phyloP scores from a whole-genome alignment of 1,140 invertebrate species.

The Tetragnatha versicolor region DNA sequence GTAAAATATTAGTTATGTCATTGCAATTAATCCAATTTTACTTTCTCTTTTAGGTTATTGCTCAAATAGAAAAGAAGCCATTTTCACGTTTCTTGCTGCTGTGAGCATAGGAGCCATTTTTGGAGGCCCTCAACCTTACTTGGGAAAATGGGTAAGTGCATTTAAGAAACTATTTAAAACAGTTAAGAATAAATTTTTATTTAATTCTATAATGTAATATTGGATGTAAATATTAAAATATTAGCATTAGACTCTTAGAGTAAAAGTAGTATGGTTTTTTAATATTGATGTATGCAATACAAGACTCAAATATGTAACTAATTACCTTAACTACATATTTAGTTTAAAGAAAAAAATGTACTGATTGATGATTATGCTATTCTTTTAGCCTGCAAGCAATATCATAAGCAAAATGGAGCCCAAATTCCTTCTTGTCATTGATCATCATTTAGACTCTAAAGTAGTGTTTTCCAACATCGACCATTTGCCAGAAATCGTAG shows the following conservation, averaged over 20 bases:
- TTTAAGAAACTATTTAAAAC: not conserved
- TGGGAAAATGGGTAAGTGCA: conserved; percentile 30
- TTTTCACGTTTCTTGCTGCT: conserved; percentile 50
- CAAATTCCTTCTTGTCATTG: conserved; percentile 22
- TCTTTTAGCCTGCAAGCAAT: conserved; percentile 13
- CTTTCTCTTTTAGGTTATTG: conserved; percentile 40
- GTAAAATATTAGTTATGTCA: no score
- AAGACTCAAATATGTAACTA: no score
- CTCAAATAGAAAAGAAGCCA: conserved; percentile 53
- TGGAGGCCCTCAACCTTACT: conserved; percentile 54
- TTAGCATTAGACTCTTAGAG: no score
- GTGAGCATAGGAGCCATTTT: conserved; percentile 55
- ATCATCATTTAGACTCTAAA: conserved; percentile 6
- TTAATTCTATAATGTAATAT: not conserved
- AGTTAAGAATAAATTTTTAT: not conserved
- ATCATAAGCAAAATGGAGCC: conserved; percentile 35
- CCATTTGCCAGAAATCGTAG: not conserved
- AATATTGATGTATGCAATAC: not conserved
- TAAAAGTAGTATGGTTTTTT: not conserved
- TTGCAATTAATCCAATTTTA: no score
- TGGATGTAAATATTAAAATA: no score
- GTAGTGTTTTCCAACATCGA: not conserved
- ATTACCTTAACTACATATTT: no score
- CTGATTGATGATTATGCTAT: not conserved
- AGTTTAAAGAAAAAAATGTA: not conserved